Percentiles rank a stretch among this genome's conserved stretches.
Conservation (phyloP, 1,140 invertebrate species). For the Brachionus manjavacas region DNA sequence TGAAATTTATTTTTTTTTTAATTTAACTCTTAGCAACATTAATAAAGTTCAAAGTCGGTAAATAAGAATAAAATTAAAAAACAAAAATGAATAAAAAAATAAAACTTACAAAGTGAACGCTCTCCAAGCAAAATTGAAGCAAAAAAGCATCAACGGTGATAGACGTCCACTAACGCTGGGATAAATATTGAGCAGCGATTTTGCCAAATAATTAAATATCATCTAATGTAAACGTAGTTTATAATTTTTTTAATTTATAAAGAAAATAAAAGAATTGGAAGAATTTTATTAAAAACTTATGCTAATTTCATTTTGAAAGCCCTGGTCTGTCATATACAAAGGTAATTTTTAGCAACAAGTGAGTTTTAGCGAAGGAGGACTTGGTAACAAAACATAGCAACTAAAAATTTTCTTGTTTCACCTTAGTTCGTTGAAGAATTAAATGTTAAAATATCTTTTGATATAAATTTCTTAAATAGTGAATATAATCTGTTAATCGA, state of each 20-base stretch:
- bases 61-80: background rate
- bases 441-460: background rate
- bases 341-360: background rate
- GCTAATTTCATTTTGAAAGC: background rate
- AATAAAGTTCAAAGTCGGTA: background rate
- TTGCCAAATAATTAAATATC: slow-evolving; percentile 12
- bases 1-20: too few species aligned
- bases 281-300: background rate
- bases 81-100: too few species aligned
- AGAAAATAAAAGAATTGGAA: background rate
- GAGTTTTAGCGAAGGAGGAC: background rate
- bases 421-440: background rate
- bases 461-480: background rate
- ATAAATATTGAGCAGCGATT: slow-evolving; percentile 3
- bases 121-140: slow-evolving; percentile 41
- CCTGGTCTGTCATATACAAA: background rate
- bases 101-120: slow-evolving; percentile 18
- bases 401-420: background rate
- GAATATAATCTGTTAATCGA: background rate
- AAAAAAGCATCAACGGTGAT: slow-evolving; percentile 34
- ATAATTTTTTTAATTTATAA: background rate
- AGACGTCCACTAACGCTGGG: background rate
- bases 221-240: slow-evolving; percentile 16
- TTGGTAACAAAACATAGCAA: background rate
- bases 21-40: background rate